Base-by-base conservation (phyloP, 2,113 vertebrate genomes). In the Hippoglossus stenolepis region DNA sequence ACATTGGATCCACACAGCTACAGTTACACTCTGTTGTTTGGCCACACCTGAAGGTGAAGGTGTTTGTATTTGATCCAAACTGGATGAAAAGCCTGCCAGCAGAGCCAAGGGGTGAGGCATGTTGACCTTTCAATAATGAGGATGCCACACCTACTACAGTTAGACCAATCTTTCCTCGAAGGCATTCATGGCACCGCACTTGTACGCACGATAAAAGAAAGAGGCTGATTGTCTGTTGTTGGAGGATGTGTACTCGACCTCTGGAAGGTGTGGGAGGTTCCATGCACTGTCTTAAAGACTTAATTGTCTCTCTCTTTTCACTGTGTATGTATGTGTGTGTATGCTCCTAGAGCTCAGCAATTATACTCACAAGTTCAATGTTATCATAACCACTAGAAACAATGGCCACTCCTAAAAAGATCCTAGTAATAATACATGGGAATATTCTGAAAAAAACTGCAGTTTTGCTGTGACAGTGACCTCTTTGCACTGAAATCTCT, bases 401-500 rank as follows among this genome's bases (percentile, higher is more conserved):
- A 11, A 65, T 35, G 53, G 28, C 3, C 45, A n/a, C 1, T 43
- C 4, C 21, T 26, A 51, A 63, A n/a, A 21, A 35, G 17, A 15
- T 21, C 9, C 1, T 1, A 43, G 61, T 23, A 5, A 26, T 61
- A 11, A 60, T 60, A 60, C 17, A 61, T 31, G 20, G 28, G 38
- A 60, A 61, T 12, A 47, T 35, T 2, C 43, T 65, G 58, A 79
- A 77, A 47, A 31, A 26, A 63, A 63, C 43, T 28, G 14, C 43
- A 9, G 5, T 35, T 17, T 24, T 47, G 11, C 28, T 67, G 21
- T 12, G 57, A 51, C 20, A 4, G 63, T 14, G 7, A 65, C 53
- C 74, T 18, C 58, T 70, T 38, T 49, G 38, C 38, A 53, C n/a
- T 54, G 24, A 26, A 64, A 53, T 57, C 47, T 58, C 10, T 14